Conservation (phyloP, 2,797 vertebrate species). For the Gorsachius magnificus region DNA sequence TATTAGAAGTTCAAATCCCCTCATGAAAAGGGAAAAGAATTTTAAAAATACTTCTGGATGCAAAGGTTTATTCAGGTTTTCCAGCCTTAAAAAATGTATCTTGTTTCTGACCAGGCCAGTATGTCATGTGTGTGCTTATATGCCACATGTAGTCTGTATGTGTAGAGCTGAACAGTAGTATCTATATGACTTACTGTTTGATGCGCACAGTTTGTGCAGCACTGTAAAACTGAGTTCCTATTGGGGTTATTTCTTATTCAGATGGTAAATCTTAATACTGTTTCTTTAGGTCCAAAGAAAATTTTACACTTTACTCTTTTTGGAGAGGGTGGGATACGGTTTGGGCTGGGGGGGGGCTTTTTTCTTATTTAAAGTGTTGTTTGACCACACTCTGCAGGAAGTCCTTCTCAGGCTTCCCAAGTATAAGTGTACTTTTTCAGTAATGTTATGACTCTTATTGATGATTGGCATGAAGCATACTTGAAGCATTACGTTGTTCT, state of each 20-base stretch:
- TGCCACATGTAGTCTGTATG: conserved; percentile 65
- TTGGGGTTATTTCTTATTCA: conserved; percentile 72
- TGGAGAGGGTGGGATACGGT: not conserved
- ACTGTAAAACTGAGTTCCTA: conserved; percentile 69
- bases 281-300: conserved; percentile 87
- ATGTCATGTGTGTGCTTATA: conserved; percentile 59
- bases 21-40: conserved; percentile 12
- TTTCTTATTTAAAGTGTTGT: conserved; percentile 62
- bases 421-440: conserved; percentile 79
- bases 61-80: conserved; percentile 65
- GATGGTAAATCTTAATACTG: conserved; percentile 68
- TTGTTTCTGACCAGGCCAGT: conserved; percentile 59
- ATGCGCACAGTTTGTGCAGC: conserved; percentile 62
- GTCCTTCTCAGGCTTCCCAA: conserved; percentile 68
- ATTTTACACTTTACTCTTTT: conserved; percentile 69
- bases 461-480: conserved; percentile 78
- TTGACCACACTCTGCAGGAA: conserved; percentile 73
- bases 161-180: conserved; percentile 63
- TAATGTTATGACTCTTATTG: conserved; percentile 77
- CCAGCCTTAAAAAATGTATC: conserved; percentile 60
- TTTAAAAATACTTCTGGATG: conserved; percentile 72
- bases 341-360: not conserved
- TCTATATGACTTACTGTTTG: conserved; percentile 65
- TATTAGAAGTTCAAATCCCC: conserved; percentile 1
- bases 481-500: conserved; percentile 74